These are phyloP conservation scores for Euphysa ruthae DNA, from an alignment of 30 jellyfish, hydroid and myxozoan species.

Conservation along the genomic window DNA sequence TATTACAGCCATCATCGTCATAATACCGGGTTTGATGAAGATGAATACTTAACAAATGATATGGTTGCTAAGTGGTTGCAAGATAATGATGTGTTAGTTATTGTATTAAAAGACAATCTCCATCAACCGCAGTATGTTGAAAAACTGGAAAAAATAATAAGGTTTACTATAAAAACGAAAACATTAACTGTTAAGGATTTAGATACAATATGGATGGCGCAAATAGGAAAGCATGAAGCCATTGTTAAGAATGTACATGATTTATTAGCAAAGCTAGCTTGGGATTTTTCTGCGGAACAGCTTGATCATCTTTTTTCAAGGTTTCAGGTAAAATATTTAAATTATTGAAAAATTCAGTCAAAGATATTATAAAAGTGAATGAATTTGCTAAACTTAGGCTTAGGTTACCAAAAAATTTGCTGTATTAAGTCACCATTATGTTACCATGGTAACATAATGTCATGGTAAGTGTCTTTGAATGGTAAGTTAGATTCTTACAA, in stretches of 20 bases:
- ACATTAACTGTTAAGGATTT: slow-evolving; percentile 81
- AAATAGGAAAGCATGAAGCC: slow-evolving; percentile 91
- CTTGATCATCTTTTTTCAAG: slow-evolving; percentile 88
- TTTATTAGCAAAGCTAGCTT: slow-evolving; percentile 83
- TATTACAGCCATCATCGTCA: slow-evolving; percentile 89
- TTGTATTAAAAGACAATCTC: slow-evolving; percentile 82
- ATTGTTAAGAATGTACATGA: slow-evolving; percentile 90
- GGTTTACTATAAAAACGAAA: slow-evolving; percentile 80
- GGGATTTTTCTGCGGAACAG: slow-evolving; percentile 99
- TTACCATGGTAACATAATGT: too few species aligned
- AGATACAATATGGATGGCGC: slow-evolving; percentile 94
- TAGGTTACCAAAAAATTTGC: too few species aligned
- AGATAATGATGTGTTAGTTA: slow-evolving; percentile 77
- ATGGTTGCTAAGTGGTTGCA: slow-evolving; percentile 96
- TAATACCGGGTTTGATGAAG: slow-evolving; percentile 84
- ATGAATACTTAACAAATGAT: slow-evolving; percentile 77
- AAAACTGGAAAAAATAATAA: slow-evolving; percentile 77
- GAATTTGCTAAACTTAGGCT: too few species aligned
- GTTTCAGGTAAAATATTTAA: slow-evolving; percentile 93
- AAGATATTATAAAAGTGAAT: too few species aligned
- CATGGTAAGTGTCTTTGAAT: too few species aligned
- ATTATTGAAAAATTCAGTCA: too few species aligned
- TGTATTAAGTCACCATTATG: too few species aligned
- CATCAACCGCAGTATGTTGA: slow-evolving; percentile 99
- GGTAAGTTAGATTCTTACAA: too few species aligned